Base-by-base conservation (phyloP, 2,888 invertebrate genomes). In the Crossocerus cetratus region DNA sequence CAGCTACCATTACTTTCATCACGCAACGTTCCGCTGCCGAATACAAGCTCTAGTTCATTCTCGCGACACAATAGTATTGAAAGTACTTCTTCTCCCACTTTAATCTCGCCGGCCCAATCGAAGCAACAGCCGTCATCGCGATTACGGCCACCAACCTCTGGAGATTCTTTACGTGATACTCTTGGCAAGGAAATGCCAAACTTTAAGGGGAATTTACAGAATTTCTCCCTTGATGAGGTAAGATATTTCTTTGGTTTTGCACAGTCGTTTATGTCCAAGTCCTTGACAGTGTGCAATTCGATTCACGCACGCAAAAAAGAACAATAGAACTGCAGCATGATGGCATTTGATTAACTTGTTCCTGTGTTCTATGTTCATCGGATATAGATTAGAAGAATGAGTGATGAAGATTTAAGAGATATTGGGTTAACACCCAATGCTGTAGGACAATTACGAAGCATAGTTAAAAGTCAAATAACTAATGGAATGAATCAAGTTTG, bases 341-440 rank as follows among this genome's bases (percentile, higher is more conserved):
- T 32, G 32, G 32, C 32, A 32, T 3, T 32, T 32, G 11, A 32
- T 32, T 32, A 2, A 32, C 11, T 32, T 32, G 0, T 32, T 2
- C 32, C 8, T 32, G 32, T 32, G 5, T 32, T 32, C 8, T 32
- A 32, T 32, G 32, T 32, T 32, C 32, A 5, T 32, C 32, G 5
- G 11, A 32, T 32, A 32, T 55, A 94, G 94, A 92, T 94, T 83
- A 92, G 92, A 82, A 92, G 92, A 85, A 92, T 93, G 87, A 92
- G 92, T 65, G 94, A 94, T 74, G 94, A 94, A 79, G 92, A 94
- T 88, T 89, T 94, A 82, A 91, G 93, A 71, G 94, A 94, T 72
- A 87, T 93, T 76, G 92, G 91, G 53, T 84, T 92, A 75, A 87
- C 91, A 59, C 86, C 86, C 57, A 92, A 91, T 76, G 92, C 91